These are phyloP conservation scores for Phasia obesa DNA, from an alignment of 2,888 invertebrate species.

Conservation along the genomic window DNA sequence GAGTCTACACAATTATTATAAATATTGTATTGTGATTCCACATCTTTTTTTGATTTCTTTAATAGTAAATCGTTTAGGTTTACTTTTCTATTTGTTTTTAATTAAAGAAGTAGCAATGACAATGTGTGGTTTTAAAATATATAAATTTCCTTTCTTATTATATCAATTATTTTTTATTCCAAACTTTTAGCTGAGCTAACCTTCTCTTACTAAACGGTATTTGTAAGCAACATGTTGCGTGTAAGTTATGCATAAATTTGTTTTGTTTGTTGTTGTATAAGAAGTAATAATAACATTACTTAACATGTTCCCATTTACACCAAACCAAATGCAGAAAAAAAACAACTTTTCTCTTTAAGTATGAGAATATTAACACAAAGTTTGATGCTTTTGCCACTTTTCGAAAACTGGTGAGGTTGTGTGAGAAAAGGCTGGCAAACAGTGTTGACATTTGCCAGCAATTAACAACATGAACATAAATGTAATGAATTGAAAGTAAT, in stretches of 20 bases:
- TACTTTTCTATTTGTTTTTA: no score
- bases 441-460: slow-evolving; percentile 70
- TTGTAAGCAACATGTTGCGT: slow-evolving; percentile 64
- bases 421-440: slow-evolving; percentile 11
- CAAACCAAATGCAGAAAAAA: slow-evolving; percentile 14
- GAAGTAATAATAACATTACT: slow-evolving; percentile 63
- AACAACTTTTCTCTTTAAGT: slow-evolving; percentile 40
- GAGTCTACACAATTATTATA: no score
- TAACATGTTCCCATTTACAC: slow-evolving; percentile 54
- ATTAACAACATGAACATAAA: slow-evolving; percentile 66
- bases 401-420: background rate
- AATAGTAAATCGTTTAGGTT: no score
- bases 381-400: slow-evolving; percentile 43
- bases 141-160: no score
- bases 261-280: slow-evolving; percentile 36
- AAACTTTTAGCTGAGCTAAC: background rate
- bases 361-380: slow-evolving; percentile 61
- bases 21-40: no score
- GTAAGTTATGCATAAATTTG: slow-evolving; percentile 62
- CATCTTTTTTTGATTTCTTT: no score
- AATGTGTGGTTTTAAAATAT: no score
- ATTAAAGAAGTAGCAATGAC: no score
- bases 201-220: slow-evolving; percentile 13
- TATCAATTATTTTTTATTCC: background rate
- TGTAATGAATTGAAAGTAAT: slow-evolving; percentile 57